Evolutionary conservation across 2,888 invertebrate species (phyloP).

Genomic region (Chloroclystis v-ata): DNA sequence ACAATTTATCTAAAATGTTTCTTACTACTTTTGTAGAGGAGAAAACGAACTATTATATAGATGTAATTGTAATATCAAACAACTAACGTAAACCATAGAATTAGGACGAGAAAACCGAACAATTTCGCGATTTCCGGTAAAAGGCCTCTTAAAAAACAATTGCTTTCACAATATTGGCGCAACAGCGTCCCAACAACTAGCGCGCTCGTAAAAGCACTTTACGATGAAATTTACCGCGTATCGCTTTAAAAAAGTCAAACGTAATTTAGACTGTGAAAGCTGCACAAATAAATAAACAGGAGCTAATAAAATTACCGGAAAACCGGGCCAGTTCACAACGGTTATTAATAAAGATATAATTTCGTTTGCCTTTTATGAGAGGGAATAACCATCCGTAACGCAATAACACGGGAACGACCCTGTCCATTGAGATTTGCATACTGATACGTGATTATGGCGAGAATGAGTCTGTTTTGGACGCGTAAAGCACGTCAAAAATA

Average conservation of each 20-base stretch:
- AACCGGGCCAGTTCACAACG: conserved; percentile 39
- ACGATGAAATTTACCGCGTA: conserved; percentile 10
- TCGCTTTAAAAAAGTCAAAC: conserved; percentile 19
- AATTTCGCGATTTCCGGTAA: too few relatives aligned
- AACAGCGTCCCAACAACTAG: conserved; percentile 8
- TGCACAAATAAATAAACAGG: conserved; percentile 29
- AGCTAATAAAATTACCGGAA: conserved; percentile 46
- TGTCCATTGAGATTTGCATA: conserved; percentile 70
- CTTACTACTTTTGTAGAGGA: too few relatives aligned
- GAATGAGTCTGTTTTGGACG: conserved; percentile 41
- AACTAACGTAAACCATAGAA: too few relatives aligned
- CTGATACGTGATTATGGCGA: conserved; percentile 62
- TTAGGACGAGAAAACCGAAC: too few relatives aligned
- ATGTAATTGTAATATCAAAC: too few relatives aligned
- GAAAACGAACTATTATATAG: too few relatives aligned
- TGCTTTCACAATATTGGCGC: neutral
- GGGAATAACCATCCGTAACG: conserved; percentile 55
- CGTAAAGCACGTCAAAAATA: conserved; percentile 33
- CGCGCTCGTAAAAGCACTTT: conserved; percentile 18
- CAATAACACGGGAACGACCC: conserved; percentile 60
- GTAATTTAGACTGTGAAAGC: conserved; percentile 18
- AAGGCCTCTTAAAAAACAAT: neutral
- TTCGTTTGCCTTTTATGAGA: conserved; percentile 48
- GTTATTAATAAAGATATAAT: conserved; percentile 63
- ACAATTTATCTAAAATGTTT: too few relatives aligned